A percentile compares a stretch with the other conserved stretches of the same genome.
phyloP scores from a whole-genome alignment of 2,113 vertebrate species.

The Archilochus colubris region DNA sequence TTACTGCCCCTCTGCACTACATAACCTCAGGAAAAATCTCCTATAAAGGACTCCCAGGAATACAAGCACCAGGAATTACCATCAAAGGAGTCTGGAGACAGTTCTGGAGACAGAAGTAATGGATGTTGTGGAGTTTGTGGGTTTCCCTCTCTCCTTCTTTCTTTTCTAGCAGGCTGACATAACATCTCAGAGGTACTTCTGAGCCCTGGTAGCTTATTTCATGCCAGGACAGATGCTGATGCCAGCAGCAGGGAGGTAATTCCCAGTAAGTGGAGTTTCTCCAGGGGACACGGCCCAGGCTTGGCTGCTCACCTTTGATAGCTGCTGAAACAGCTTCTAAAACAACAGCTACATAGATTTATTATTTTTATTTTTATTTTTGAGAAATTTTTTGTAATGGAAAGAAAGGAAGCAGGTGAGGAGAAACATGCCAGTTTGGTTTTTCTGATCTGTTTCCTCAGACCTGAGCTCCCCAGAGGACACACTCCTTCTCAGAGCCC shows the following conservation, averaged over 20 bases:
- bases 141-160: fast-evolving
- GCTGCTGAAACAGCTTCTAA: background rate
- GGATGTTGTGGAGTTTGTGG: background rate
- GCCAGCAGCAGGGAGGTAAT: background rate
- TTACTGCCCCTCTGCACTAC: background rate
- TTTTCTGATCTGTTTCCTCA: background rate
- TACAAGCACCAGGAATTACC: background rate
- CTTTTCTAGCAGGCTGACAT: background rate
- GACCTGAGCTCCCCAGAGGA: background rate
- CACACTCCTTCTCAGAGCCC: background rate
- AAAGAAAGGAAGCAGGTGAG: background rate
- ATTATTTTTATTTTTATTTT: background rate
- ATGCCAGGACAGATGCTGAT: background rate
- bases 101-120: background rate
- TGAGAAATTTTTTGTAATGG: background rate
- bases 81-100: background rate
- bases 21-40: background rate
- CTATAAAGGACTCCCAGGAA: fast-evolving
- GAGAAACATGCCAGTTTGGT: background rate
- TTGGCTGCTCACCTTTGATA: background rate
- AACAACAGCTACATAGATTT: background rate
- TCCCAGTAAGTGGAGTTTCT: background rate
- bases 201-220: background rate
- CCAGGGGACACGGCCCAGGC: background rate
- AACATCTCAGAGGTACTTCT: background rate